A percentile compares a stretch with the other conserved stretches of the same genome.
Evolutionary conservation across 2,797 vertebrate genomes (phyloP).

Genomic region (Pangasius macronema): DNA sequence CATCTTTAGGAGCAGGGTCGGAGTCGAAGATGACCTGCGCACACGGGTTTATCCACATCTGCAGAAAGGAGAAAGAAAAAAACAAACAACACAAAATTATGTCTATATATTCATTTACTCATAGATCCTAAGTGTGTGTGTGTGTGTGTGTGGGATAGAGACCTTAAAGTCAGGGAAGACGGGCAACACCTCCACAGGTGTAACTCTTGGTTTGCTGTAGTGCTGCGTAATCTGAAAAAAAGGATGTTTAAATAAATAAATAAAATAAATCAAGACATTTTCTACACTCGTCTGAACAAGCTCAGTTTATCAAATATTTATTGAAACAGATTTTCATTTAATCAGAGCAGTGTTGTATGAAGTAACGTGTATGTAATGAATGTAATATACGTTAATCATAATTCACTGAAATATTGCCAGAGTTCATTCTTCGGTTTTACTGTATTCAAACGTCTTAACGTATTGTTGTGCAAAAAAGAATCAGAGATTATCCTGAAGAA

Average conservation of each 20-base stretch:
- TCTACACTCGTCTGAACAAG: neutral
- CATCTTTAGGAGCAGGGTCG: conserved; percentile 92
- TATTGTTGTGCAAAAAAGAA: too few species aligned
- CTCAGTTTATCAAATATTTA: neutral
- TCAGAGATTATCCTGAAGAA: too few species aligned
- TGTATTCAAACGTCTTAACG: too few species aligned
- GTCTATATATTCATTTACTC: neutral
- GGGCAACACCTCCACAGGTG: conserved; percentile 88
- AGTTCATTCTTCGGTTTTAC: too few species aligned
- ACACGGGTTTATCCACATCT: conserved; percentile 99
- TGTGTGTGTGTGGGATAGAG: neutral
- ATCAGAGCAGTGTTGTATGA: too few species aligned
- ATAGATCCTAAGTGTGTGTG: neutral
- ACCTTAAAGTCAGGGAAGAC: conserved; percentile 97
- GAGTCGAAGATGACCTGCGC: conserved; percentile 97
- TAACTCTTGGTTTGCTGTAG: conserved; percentile 94
- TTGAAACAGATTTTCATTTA: too few species aligned
- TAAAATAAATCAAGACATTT: neutral
- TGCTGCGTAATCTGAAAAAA: conserved; percentile 82
- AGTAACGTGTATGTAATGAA: too few species aligned
- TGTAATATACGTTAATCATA: too few species aligned
- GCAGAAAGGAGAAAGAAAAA: neutral
- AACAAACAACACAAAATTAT: neutral
- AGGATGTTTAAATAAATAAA: neutral
- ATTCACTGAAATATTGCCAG: too few species aligned